Evolutionary conservation across 2,797 vertebrate genomes (phyloP).

Genomic region (Pteropus rufus): DNA sequence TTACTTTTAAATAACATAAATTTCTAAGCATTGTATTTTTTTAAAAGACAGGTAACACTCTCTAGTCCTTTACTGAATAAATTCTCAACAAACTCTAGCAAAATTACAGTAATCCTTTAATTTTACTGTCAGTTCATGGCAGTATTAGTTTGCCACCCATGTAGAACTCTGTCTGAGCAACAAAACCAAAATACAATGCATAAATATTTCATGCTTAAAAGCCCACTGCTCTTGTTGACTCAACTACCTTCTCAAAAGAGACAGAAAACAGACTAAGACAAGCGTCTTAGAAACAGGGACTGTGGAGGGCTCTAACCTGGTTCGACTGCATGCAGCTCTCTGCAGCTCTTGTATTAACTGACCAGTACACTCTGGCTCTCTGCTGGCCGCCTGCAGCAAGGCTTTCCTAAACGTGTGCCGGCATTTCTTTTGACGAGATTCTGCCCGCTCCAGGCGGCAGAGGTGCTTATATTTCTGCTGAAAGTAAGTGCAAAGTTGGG

Average conservation of each 20-base stretch:
- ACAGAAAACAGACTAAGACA: background rate
- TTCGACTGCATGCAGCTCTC: conserved; percentile 82
- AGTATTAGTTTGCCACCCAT: background rate
- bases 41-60: conserved; percentile 60
- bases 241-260: background rate
- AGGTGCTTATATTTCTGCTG: conserved; percentile 99
- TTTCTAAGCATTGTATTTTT: background rate
- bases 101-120: background rate
- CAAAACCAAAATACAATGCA: background rate
- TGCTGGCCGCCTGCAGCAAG: conserved; percentile 94
- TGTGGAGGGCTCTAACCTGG: conserved; percentile 83
- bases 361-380: conserved; percentile 91
- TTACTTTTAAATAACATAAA: background rate
- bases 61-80: conserved; percentile 68
- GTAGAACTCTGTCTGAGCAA: background rate
- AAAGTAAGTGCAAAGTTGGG: conserved; percentile 97
- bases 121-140: background rate
- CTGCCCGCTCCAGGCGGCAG: conserved; percentile 96
- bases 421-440: conserved; percentile 94
- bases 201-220: background rate
- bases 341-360: conserved; percentile 91
- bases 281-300: background rate
- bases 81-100: conserved; percentile 34
- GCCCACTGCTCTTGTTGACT: background rate
- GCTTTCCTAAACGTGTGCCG: conserved; percentile 95